These are phyloP conservation scores for Cepphus grylle DNA, from an alignment of 2,113 vertebrate species.

Conservation along the genomic window DNA sequence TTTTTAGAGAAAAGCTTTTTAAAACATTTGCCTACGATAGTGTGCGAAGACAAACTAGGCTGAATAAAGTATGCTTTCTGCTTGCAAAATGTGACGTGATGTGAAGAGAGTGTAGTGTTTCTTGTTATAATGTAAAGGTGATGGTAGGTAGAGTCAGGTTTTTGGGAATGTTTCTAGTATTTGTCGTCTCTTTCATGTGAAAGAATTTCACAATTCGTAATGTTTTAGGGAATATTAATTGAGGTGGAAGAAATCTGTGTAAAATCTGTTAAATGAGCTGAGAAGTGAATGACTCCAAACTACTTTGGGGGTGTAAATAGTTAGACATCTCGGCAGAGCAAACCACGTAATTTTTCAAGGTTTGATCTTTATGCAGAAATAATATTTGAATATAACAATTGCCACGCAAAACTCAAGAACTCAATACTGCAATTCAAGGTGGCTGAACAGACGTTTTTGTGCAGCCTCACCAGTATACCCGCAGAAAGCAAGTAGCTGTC, in stretches of 20 bases:
- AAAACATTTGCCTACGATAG: not conserved
- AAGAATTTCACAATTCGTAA: conserved; percentile 9
- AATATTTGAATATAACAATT: not conserved
- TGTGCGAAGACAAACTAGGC: not conserved
- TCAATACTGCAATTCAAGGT: not conserved
- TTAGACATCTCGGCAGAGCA: not conserved
- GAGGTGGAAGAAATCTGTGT: not conserved
- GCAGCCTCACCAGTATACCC: not conserved
- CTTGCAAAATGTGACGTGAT: not conserved
- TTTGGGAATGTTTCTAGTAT: not conserved
- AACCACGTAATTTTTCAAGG: not conserved
- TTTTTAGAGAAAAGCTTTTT: not conserved
- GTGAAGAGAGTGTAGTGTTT: not conserved
- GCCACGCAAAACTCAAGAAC: not conserved
- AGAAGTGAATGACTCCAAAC: not conserved
- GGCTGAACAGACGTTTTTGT: not conserved
- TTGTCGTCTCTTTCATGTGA: conserved; percentile 9
- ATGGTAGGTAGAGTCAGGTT: not conserved
- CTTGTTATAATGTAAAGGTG: not conserved
- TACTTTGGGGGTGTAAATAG: not conserved
- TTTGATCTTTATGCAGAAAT: not conserved
- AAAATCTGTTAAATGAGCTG: conserved; percentile 22
- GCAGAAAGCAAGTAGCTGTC: not conserved
- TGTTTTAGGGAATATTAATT: conserved; percentile 9
- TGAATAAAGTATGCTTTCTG: not conserved